These are phyloP conservation scores for Globia sparganii DNA, from an alignment of 2,888 invertebrate genomes.

Conservation along the genomic window DNA sequence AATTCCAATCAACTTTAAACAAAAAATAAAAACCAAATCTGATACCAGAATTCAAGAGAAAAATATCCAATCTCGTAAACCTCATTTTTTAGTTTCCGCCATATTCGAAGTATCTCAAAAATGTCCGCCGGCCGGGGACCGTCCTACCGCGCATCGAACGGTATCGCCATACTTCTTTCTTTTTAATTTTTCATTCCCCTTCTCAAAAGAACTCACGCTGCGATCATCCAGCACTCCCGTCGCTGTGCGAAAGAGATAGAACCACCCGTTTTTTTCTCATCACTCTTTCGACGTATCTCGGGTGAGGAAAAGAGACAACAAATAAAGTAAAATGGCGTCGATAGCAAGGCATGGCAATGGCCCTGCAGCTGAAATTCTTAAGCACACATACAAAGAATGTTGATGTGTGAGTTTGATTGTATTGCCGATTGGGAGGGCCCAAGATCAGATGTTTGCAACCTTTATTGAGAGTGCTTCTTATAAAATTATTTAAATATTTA, in stretches of 20 bases:
- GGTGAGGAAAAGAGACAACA: slow-evolving; percentile 76
- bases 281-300: slow-evolving; percentile 61
- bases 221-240: slow-evolving; percentile 73
- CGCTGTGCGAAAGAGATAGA: slow-evolving; percentile 77
- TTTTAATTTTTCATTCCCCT: slow-evolving; percentile 86
- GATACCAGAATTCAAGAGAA: slow-evolving; percentile 25
- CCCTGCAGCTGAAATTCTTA: slow-evolving; percentile 80
- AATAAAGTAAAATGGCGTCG: slow-evolving; percentile 86
- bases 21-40: slow-evolving; percentile 20
- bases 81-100: slow-evolving; percentile 67
- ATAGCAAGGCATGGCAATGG: slow-evolving; percentile 76
- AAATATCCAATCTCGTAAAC: slow-evolving; percentile 38
- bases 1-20: slow-evolving; percentile 15
- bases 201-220: slow-evolving; percentile 84
- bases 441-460: slow-evolving; percentile 75
- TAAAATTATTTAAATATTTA: neutral
- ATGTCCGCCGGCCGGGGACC: slow-evolving; percentile 70
- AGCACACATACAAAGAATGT: slow-evolving; percentile 78
- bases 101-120: slow-evolving; percentile 71
- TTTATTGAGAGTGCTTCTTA: slow-evolving; percentile 53
- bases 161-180: slow-evolving; percentile 78
- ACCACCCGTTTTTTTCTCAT: slow-evolving; percentile 69
- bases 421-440: slow-evolving; percentile 78
- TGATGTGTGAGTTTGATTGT: slow-evolving; percentile 78
- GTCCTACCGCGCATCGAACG: slow-evolving; percentile 70